Evolutionary conservation across 2,888 invertebrate genomes (phyloP).

Genomic region (Pseudococcus jackbeardsleyi): DNA sequence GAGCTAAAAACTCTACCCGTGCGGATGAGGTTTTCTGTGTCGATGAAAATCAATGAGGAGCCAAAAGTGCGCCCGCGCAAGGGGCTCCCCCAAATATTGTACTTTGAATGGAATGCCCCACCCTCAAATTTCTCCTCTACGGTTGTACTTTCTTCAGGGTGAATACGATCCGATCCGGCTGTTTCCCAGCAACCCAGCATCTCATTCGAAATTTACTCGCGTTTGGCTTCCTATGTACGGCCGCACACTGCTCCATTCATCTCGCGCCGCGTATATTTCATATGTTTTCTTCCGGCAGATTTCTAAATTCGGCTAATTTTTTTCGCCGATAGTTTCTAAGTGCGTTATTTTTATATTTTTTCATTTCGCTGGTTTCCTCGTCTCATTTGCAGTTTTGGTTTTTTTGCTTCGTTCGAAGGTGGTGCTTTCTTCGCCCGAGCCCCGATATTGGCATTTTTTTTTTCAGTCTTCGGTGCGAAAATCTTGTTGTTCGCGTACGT

Average conservation of each 20-base stretch:
- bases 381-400: too few relatives aligned
- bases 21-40: conserved; percentile 60
- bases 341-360: conserved; percentile 4
- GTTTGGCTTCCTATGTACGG: conserved; percentile 43
- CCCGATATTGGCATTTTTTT: not conserved
- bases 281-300: conserved; percentile 42
- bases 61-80: conserved; percentile 63
- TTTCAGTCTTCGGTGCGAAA: not conserved
- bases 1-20: conserved; percentile 29
- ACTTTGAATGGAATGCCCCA: conserved; percentile 50
- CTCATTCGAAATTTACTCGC: conserved; percentile 60
- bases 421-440: not conserved
- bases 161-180: conserved; percentile 57
- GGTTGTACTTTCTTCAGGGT: conserved; percentile 60
- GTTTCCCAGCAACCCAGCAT: conserved; percentile 63
- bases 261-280: conserved; percentile 42
- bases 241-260: conserved; percentile 23
- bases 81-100: conserved; percentile 57
- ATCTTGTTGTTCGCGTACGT: not conserved
- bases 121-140: conserved; percentile 55
- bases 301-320: conserved; percentile 7
- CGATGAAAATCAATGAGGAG: conserved; percentile 64
- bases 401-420: too few relatives aligned
- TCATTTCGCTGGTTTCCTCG: not conserved
- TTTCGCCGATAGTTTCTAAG: not conserved